Conservation (phyloP, 2,113 vertebrate genomes). For the Oryctolagus cuniculus region mOryCun1.1 NC_091447.1:50555501-50556000, state of each 20-base stretch:
- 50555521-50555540: background rate
- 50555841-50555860: conserved; percentile 8
- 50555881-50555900: background rate
- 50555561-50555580: conserved; percentile 12
- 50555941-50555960: conserved; percentile 69
- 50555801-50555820: conserved; percentile 23
- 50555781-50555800: background rate
- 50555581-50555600: background rate
- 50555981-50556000: conserved; percentile 74
- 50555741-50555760: too few relatives aligned
- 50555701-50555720: conserved; percentile 39
- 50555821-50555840: background rate
- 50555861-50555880: background rate
- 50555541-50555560: background rate
- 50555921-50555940: conserved; percentile 76
- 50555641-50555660: background rate
- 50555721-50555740: conserved; percentile 1
- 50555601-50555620: background rate
- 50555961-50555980: conserved; percentile 68
- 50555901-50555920: conserved; percentile 54
- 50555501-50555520: background rate
- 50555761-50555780: background rate
- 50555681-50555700: background rate
- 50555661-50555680: background rate
- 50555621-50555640: background rate